phyloP scores from a whole-genome alignment of 2,888 invertebrate genomes.

The Agonopterix arenella region DNA sequence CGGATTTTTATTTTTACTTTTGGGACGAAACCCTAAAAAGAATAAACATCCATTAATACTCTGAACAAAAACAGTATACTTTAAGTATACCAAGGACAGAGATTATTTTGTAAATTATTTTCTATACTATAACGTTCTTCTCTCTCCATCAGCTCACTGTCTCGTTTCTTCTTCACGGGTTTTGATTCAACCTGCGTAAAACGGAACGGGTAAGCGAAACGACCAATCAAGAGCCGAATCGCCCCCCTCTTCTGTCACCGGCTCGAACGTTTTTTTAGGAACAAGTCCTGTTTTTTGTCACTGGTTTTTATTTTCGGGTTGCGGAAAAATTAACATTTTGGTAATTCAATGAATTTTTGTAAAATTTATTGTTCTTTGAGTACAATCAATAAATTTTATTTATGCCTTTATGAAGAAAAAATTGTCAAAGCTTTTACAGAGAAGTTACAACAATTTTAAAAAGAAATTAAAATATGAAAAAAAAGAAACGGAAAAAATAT shows the following conservation, averaged over 20 bases:
- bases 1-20: too few relatives aligned
- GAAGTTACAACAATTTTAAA: background rate
- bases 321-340: background rate
- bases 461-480: background rate
- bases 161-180: constrained; percentile 44
- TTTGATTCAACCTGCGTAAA: constrained; percentile 75
- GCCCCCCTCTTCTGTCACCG: constrained; percentile 64
- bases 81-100: background rate
- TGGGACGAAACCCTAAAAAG: too few relatives aligned
- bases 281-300: constrained; percentile 7
- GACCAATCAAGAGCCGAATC: constrained; percentile 57
- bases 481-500: background rate
- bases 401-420: too few relatives aligned
- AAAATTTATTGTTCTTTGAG: background rate
- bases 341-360: background rate
- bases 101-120: background rate
- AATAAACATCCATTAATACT: constrained; percentile 9
- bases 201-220: constrained; percentile 68
- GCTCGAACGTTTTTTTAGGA: constrained; percentile 36
- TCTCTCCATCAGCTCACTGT: constrained; percentile 7
- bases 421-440: too few relatives aligned
- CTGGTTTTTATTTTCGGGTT: constrained; percentile 11
- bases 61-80: constrained; percentile 13
- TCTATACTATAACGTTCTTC: constrained; percentile 7
- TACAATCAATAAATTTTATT: too few relatives aligned